Percentiles rank a stretch among this genome's conserved stretches.
phyloP scores from a whole-genome alignment of 2,797 vertebrate species.

The Urosaurus nigricauda region DNA sequence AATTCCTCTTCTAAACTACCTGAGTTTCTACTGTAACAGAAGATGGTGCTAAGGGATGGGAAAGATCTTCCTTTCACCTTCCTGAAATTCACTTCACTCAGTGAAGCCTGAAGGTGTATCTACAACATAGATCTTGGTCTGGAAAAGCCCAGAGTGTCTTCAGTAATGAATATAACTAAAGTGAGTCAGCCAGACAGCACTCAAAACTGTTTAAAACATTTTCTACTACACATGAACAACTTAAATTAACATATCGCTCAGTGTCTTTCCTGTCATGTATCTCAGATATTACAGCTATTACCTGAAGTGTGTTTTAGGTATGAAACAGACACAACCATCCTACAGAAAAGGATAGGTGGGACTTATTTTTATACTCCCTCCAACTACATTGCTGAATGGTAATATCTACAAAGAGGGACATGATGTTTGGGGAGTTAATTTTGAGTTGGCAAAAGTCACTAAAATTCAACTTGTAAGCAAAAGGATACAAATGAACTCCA shows the following conservation, averaged over 20 bases:
- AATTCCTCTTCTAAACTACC: not conserved
- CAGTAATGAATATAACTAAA: not conserved
- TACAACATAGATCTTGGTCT: not conserved
- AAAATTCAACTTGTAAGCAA: not conserved
- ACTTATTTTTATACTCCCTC: not conserved
- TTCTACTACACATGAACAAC: not conserved
- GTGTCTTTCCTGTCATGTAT: not conserved
- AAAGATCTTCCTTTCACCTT: not conserved
- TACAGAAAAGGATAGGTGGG: not conserved
- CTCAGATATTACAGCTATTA: fast-evolving
- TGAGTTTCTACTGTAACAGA: too few relatives aligned
- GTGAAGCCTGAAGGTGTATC: not conserved
- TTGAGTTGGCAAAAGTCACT: constrained; percentile 1
- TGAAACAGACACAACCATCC: not conserved
- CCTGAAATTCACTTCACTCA: not conserved
- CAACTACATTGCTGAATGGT: not conserved
- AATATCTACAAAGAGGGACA: not conserved
- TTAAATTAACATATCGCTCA: not conserved
- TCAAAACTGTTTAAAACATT: not conserved
- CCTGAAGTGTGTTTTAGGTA: not conserved
- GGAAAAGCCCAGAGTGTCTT: not conserved
- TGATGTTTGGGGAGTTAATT: not conserved
- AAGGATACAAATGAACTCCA: not conserved
- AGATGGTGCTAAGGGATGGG: not conserved
- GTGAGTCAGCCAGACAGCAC: not conserved